phyloP scores from a whole-genome alignment of 2,113 vertebrate genomes.

The Trogon melanurus region DNA sequence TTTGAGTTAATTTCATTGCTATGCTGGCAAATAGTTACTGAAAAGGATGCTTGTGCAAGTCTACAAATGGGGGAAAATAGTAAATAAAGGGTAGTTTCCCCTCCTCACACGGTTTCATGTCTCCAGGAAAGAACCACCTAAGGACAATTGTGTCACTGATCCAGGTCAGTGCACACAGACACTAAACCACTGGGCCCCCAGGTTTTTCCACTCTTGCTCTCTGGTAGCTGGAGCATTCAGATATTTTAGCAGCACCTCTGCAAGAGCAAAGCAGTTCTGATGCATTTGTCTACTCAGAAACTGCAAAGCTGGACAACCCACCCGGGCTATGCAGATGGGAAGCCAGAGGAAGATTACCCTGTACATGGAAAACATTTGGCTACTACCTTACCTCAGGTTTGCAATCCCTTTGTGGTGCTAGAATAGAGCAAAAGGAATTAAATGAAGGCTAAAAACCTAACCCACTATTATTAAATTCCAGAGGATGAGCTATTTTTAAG shows the following conservation, averaged over 20 bases:
- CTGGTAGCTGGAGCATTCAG: background rate
- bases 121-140: background rate
- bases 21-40: background rate
- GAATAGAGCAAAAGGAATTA: conserved; percentile 32
- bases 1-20: background rate
- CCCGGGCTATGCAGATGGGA: background rate
- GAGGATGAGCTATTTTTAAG: conserved; percentile 39
- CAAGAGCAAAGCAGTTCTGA: background rate
- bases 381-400: background rate
- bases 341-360: background rate
- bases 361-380: background rate
- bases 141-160: background rate
- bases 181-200: background rate
- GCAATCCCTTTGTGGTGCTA: background rate
- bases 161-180: background rate
- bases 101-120: background rate
- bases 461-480: conserved; percentile 54
- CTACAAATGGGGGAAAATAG: background rate
- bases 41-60: background rate
- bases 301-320: background rate
- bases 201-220: background rate
- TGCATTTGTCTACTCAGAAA: background rate
- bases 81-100: background rate
- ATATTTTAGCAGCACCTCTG: background rate
- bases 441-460: conserved; percentile 44